Percentiles rank a stretch among this genome's conserved stretches.
Conservation (phyloP, 2,113 vertebrate genomes). For the Trachemys scripta region DNA sequence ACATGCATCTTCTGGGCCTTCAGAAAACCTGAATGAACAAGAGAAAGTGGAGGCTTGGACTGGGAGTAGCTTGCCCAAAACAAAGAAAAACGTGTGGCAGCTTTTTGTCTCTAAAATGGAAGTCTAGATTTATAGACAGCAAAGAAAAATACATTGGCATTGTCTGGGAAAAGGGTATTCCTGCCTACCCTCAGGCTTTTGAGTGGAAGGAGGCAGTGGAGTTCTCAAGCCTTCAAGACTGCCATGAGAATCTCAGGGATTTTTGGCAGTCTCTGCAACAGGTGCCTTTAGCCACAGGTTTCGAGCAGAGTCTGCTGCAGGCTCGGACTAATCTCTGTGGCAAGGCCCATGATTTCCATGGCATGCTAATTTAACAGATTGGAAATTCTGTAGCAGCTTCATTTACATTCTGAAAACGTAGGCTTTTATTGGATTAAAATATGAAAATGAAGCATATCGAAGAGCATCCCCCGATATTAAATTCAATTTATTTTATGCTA, state of each 20-base stretch:
- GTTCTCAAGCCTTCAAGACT: neutral
- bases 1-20: neutral
- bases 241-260: neutral
- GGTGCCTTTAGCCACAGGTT: neutral
- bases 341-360: neutral
- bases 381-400: neutral
- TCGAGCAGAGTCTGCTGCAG: neutral
- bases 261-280: neutral
- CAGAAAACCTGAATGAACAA: neutral
- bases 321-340: neutral
- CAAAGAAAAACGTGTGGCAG: neutral
- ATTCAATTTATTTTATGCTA: neutral
- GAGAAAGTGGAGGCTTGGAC: neutral
- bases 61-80: neutral
- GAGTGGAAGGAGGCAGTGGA: neutral
- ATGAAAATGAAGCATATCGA: neutral
- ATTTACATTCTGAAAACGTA: neutral
- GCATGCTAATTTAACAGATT: neutral
- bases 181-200: neutral
- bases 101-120: neutral
- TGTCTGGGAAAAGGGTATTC: neutral
- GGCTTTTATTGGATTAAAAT: neutral
- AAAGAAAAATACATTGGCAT: neutral
- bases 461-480: neutral
- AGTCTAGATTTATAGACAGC: neutral